Percentiles rank a stretch among this genome's conserved stretches.
These are phyloP conservation scores for Atta cephalotes DNA, from an alignment of 1,140 invertebrate genomes.

Conservation along the genomic window DNA sequence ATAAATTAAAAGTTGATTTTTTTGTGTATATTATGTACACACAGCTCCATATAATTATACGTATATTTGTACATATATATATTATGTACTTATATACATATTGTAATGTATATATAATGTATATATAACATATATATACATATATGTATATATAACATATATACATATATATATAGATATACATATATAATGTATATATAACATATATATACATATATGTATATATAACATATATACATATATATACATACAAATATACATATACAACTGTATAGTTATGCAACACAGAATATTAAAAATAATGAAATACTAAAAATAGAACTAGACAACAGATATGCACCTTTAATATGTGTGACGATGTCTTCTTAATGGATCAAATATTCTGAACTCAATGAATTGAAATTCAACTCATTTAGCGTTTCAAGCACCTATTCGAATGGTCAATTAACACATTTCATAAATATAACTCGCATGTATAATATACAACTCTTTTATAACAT, in stretches of 20 bases:
- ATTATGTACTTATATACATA: neutral
- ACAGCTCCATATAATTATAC: too few species aligned
- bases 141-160: neutral
- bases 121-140: too few species aligned
- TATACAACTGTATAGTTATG: neutral
- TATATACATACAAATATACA: neutral
- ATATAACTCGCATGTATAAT: slow-evolving; percentile 26
- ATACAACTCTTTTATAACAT: neutral
- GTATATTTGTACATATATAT: neutral
- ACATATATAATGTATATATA: neutral
- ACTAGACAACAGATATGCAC: slow-evolving; percentile 34
- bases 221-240: neutral
- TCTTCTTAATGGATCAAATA: slow-evolving; percentile 9
- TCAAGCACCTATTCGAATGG: slow-evolving; percentile 36
- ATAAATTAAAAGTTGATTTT: neutral
- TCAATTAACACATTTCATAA: slow-evolving; percentile 32
- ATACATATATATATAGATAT: neutral
- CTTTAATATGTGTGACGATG: neutral
- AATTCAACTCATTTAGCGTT: slow-evolving; percentile 6
- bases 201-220: too few species aligned
- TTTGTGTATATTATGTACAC: neutral
- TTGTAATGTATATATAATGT: neutral
- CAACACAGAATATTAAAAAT: neutral
- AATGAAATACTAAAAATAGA: slow-evolving; percentile 19
- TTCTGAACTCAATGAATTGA: slow-evolving; percentile 9